Evolutionary conservation across 2,888 invertebrate genomes (phyloP).

Genomic region (Meteorus colon): DNA sequence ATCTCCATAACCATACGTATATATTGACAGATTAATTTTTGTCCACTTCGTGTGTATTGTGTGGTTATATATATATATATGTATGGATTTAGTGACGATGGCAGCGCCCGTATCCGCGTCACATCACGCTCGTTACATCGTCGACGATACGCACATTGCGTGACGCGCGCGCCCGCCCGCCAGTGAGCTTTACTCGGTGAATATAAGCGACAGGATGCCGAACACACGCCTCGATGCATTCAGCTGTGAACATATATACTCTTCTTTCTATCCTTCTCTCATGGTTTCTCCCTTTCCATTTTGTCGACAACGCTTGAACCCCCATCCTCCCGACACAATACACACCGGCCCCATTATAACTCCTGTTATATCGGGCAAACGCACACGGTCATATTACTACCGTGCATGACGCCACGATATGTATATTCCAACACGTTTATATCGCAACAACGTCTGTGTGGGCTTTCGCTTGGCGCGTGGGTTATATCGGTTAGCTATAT

Average conservation of each 20-base stretch:
- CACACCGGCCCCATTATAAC: conserved; percentile 29
- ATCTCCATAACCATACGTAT: not conserved
- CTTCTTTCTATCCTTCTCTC: conserved; percentile 35
- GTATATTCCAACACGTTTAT: conserved; percentile 33
- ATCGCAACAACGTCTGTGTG: conserved; percentile 12
- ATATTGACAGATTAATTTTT: conserved; percentile 10
- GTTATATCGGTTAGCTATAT: not conserved
- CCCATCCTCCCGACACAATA: not conserved
- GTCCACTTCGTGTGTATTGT: not conserved
- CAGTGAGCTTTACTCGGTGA: conserved; percentile 18
- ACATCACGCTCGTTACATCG: conserved; percentile 57
- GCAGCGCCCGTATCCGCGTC: conserved; percentile 51
- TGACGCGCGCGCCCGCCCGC: conserved; percentile 53
- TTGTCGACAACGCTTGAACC: not conserved
- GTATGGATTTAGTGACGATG: conserved; percentile 48
- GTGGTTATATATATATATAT: not conserved
- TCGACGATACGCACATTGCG: conserved; percentile 59
- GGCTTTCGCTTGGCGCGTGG: conserved; percentile 29
- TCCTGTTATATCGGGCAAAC: conserved; percentile 36
- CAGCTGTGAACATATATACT: conserved; percentile 58
- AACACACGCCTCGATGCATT: conserved; percentile 60
- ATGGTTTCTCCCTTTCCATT: conserved; percentile 39
- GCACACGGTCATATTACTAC: conserved; percentile 27
- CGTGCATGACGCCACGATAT: conserved; percentile 21
- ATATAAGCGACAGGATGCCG: conserved; percentile 62